Evolutionary conservation across 2,113 vertebrate species (phyloP).

Genomic region (Anseranas semipalmata): DNA sequence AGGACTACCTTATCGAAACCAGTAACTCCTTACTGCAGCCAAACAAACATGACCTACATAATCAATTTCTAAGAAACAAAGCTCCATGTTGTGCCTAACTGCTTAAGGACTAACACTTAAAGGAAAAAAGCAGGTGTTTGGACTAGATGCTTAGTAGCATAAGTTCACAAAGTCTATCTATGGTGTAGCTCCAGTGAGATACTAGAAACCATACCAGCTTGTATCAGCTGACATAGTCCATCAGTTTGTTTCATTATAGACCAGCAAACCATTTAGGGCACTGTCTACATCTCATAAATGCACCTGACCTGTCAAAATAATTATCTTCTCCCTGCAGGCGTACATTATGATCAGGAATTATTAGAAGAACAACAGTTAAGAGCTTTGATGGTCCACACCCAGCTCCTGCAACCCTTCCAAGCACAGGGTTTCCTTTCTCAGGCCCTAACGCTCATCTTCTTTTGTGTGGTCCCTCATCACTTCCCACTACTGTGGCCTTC

Average conservation of each 20-base stretch:
- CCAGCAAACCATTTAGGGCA: neutral
- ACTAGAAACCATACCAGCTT: neutral
- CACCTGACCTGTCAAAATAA: neutral
- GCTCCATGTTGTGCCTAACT: neutral
- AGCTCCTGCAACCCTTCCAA: neutral
- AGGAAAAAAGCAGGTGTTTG: neutral
- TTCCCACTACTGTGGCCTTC: neutral
- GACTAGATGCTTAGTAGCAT: neutral
- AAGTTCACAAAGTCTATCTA: neutral
- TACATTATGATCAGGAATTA: neutral
- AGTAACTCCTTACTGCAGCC: neutral
- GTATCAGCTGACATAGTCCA: neutral
- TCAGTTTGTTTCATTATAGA: neutral
- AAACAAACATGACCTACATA: neutral
- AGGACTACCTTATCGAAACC: accelerated
- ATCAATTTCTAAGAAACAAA: neutral
- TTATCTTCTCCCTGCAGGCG: neutral
- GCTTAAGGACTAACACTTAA: neutral
- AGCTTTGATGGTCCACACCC: accelerated
- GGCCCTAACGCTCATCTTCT: neutral
- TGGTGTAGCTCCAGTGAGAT: neutral
- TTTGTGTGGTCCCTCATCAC: neutral
- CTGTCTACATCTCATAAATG: neutral
- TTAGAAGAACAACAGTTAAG: neutral
- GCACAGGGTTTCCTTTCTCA: neutral